Evolutionary conservation across 2,113 vertebrate species (phyloP).

Genomic region (Camelus dromedarius): DNA sequence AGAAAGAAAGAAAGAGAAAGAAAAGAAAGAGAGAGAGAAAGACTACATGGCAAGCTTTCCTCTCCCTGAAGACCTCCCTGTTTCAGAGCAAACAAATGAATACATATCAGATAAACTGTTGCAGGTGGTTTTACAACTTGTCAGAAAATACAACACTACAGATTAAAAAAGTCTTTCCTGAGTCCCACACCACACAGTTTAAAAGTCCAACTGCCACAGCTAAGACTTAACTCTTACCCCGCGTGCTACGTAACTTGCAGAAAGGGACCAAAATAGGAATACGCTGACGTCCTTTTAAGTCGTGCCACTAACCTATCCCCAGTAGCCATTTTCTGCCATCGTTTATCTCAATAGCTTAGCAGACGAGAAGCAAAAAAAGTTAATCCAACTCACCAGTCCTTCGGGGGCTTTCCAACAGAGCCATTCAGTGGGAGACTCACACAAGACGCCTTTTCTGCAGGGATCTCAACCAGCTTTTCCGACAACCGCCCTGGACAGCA

Average conservation of each 20-base stretch:
- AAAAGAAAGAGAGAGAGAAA: too few relatives aligned
- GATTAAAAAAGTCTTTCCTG: background rate
- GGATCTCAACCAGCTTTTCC: background rate
- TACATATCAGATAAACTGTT: background rate
- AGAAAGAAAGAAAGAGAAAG: too few relatives aligned
- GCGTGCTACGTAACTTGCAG: background rate
- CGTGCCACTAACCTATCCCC: rapidly evolving
- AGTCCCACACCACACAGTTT: too few relatives aligned
- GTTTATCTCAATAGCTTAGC: too few relatives aligned
- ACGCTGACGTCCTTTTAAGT: background rate
- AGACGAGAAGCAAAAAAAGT: background rate
- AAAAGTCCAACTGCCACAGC: background rate
- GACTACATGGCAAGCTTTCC: background rate
- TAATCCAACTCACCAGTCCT: slow-evolving; percentile 21
- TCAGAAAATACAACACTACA: background rate
- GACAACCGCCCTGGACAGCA: rapidly evolving
- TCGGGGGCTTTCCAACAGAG: rapidly evolving
- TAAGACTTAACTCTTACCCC: background rate
- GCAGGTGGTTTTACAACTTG: too few relatives aligned
- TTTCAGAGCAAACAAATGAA: background rate
- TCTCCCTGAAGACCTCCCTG: background rate
- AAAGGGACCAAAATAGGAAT: background rate
- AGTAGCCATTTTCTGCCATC: background rate
- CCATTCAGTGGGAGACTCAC: too few relatives aligned
- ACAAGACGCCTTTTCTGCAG: background rate